Conservation (phyloP, 2,113 vertebrate species). For the Setophaga coronata region DNA sequence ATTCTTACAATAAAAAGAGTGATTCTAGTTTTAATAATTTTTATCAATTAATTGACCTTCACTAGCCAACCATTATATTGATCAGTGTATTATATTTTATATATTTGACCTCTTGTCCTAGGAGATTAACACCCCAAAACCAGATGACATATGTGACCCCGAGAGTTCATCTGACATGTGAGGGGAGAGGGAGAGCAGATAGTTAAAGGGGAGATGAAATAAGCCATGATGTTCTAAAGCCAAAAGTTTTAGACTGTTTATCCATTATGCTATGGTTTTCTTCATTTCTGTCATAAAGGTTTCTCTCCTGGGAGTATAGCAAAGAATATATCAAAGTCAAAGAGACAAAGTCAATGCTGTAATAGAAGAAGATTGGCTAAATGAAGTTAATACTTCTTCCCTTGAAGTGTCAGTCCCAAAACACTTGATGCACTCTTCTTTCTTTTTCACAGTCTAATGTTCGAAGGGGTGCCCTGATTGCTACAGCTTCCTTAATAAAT, state of each 20-base stretch:
- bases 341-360: not conserved
- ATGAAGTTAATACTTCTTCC: not conserved
- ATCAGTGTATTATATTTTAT: not conserved
- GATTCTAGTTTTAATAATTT: not conserved
- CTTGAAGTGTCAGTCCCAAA: not conserved
- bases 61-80: not conserved
- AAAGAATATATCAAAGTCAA: not conserved
- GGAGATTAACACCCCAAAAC: not conserved
- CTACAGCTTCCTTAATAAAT: not conserved
- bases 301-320: not conserved
- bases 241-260: not conserved
- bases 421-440: not conserved
- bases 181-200: not conserved
- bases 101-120: not conserved
- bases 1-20: not conserved
- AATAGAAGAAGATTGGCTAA: not conserved
- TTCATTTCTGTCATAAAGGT: not conserved
- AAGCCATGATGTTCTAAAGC: not conserved
- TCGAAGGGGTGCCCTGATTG: not conserved
- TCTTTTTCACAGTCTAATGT: fast-evolving
- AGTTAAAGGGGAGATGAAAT: not conserved
- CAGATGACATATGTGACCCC: not conserved
- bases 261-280: not conserved
- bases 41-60: not conserved
- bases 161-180: not conserved